phyloP scores from a whole-genome alignment of 2,797 vertebrate species.

The Muscicapa comitata region DNA sequence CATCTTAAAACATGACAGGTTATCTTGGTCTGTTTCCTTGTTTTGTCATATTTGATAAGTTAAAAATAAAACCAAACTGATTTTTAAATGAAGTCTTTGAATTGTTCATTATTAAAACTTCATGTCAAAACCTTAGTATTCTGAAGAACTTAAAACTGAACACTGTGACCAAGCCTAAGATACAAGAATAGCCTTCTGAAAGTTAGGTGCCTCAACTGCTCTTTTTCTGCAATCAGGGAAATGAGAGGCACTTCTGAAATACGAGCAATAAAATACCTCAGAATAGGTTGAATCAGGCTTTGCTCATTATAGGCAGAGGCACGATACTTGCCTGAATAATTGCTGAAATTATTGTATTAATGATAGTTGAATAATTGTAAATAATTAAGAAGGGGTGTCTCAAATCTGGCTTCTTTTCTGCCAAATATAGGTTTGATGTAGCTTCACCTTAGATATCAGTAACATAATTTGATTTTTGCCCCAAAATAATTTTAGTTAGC shows the following conservation, averaged over 20 bases:
- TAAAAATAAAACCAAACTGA: neutral
- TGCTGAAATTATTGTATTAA: neutral
- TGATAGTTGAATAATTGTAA: neutral
- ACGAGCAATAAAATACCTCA: neutral
- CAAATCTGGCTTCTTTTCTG: neutral
- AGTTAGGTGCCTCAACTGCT: neutral
- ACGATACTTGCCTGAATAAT: neutral
- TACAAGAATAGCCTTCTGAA: neutral
- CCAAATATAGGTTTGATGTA: rapidly evolving
- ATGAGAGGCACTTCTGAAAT: neutral
- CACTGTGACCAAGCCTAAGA: neutral
- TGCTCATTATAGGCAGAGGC: neutral
- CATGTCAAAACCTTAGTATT: neutral
- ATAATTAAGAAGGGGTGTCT: neutral
- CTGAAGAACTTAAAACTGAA: neutral
- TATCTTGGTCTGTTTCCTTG: neutral
- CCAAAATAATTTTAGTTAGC: neutral
- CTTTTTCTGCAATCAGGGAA: neutral
- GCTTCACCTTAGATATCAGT: neutral
- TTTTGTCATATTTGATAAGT: neutral
- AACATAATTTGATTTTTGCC: neutral
- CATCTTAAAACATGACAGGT: neutral
- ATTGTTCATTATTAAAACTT: neutral
- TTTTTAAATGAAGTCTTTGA: neutral
- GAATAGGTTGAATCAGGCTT: neutral